phyloP scores from a whole-genome alignment of 1,140 invertebrate species.

The Pemphigus obesinymphae region DNA sequence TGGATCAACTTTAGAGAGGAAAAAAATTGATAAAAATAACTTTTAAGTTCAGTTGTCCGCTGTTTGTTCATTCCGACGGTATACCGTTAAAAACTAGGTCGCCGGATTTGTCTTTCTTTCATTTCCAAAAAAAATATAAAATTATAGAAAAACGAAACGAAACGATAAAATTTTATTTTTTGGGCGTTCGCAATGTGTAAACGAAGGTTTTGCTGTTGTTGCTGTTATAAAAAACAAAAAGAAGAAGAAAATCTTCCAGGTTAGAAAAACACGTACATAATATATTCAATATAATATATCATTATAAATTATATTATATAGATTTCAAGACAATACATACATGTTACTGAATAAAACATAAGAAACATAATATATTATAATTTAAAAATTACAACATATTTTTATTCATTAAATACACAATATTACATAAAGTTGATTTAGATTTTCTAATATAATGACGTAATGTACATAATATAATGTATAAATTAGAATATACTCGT shows the following conservation, averaged over 20 bases:
- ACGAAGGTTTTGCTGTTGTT: slow-evolving; percentile 32
- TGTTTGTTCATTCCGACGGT: slow-evolving; percentile 17
- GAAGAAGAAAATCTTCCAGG: slow-evolving; percentile 29
- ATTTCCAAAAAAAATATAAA: slow-evolving; percentile 16
- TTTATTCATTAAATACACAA: too few relatives aligned
- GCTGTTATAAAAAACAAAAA: slow-evolving; percentile 33
- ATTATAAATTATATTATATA: too few relatives aligned
- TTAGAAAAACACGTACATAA: slow-evolving; percentile 3
- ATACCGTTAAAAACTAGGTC: slow-evolving; percentile 31
- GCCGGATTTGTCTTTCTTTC: not conserved
- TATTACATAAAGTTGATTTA: too few relatives aligned
- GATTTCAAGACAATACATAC: too few relatives aligned
- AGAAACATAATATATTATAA: too few relatives aligned
- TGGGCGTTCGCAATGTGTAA: slow-evolving; percentile 29
- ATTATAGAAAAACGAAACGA: not conserved
- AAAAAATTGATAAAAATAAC: slow-evolving; percentile 42
- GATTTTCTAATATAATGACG: too few relatives aligned
- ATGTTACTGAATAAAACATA: too few relatives aligned
- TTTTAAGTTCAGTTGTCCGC: slow-evolving; percentile 35
- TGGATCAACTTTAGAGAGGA: slow-evolving; percentile 33
- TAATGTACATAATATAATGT: too few relatives aligned
- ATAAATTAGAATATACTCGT: too few relatives aligned
- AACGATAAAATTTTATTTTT: not conserved
- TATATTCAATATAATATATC: too few relatives aligned
- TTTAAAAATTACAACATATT: too few relatives aligned